Evolutionary conservation across 1,140 invertebrate genomes (phyloP).

Genomic region (Lucilia cuprina): DNA sequence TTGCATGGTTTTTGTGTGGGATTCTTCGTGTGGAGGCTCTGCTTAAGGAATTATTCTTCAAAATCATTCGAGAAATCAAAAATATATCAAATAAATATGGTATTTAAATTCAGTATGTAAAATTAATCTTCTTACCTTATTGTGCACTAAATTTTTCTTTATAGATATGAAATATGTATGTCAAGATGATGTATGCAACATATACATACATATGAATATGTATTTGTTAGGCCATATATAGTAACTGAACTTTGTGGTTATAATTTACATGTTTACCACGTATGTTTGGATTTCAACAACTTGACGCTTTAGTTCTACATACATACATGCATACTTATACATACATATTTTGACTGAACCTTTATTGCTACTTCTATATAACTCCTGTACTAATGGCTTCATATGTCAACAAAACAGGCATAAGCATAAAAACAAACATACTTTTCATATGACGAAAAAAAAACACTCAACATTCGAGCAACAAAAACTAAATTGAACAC

Average conservation of each 20-base stretch:
- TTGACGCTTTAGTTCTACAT: background rate
- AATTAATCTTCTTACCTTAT: too few species aligned
- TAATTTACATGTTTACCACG: conserved; percentile 33
- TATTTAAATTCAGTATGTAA: too few species aligned
- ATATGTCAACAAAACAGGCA: background rate
- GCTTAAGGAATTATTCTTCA: too few species aligned
- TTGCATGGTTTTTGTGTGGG: too few species aligned
- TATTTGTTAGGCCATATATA: background rate
- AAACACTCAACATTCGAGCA: background rate
- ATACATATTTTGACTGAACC: background rate
- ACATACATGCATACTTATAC: background rate
- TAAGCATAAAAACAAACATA: background rate
- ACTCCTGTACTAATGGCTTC: background rate
- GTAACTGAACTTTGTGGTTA: conserved; percentile 28
- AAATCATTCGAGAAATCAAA: too few species aligned
- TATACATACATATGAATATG: too few species aligned
- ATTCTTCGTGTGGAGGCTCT: too few species aligned
- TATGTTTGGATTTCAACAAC: conserved; percentile 26
- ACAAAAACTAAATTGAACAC: conserved; percentile 23
- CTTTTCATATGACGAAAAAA: background rate
- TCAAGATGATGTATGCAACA: too few species aligned
- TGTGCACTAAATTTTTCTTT: too few species aligned
- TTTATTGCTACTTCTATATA: background rate
- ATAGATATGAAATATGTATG: too few species aligned
- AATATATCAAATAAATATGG: too few species aligned